Evolutionary conservation across 2,113 vertebrate species (phyloP).

Genomic region (Capreolus pygargus): DNA sequence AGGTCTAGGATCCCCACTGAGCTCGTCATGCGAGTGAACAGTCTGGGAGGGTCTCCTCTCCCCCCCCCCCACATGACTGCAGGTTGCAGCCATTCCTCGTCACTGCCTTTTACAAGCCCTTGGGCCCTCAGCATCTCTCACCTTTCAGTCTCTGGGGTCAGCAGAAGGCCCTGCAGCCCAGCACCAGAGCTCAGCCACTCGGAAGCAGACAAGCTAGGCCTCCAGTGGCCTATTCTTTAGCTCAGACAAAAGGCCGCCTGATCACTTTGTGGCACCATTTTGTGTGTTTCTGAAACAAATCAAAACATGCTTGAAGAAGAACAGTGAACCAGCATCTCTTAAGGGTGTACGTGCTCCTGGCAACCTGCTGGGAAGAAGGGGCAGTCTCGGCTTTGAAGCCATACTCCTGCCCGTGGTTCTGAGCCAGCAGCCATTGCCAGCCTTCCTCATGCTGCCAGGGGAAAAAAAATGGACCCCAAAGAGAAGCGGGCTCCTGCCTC

Average conservation of each 20-base stretch:
- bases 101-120: too few relatives aligned
- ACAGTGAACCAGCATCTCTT: slow-evolving; percentile 40
- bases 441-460: not conserved
- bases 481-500: not conserved
- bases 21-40: not conserved
- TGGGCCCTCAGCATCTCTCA: not conserved
- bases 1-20: not conserved
- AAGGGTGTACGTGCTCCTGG: slow-evolving; percentile 51
- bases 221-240: not conserved
- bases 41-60: too few relatives aligned
- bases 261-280: not conserved
- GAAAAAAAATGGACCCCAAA: not conserved
- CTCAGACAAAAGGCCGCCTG: not conserved
- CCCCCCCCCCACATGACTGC: not conserved
- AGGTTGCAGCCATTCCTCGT: not conserved
- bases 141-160: not conserved
- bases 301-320: slow-evolving; percentile 26
- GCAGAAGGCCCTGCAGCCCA: not conserved
- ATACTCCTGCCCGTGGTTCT: not conserved
- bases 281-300: slow-evolving; percentile 35
- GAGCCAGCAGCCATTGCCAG: not conserved
- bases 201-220: not conserved
- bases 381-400: slow-evolving; percentile 10
- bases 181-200: not conserved
- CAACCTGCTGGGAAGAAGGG: slow-evolving; percentile 32